Conservation (phyloP, 2,888 invertebrate genomes). For the Perithous albicinctus region DNA sequence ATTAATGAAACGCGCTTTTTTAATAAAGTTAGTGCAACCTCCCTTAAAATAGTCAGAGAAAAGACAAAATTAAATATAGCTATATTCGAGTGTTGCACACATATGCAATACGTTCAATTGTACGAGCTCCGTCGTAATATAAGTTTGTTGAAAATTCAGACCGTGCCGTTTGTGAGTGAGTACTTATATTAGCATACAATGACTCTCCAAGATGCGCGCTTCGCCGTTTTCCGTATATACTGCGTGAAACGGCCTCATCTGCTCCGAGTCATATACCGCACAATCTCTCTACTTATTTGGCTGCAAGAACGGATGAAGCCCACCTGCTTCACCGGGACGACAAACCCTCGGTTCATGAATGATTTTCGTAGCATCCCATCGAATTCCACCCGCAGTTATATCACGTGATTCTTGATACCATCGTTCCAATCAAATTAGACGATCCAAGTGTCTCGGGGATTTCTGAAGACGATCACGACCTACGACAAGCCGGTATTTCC, state of each 20-base stretch:
- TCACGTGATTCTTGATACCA: conserved; percentile 16
- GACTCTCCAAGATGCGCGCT: too few species aligned
- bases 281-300: background rate
- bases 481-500: conserved; percentile 53
- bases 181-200: too few species aligned
- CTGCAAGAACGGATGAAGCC: background rate
- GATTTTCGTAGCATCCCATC: conserved; percentile 53
- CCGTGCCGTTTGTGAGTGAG: too few species aligned
- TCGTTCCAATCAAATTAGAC: conserved; percentile 54
- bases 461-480: conserved; percentile 44
- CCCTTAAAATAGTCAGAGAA: too few species aligned
- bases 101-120: too few species aligned
- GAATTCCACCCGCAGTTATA: conserved; percentile 48
- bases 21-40: too few species aligned
- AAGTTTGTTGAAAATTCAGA: too few species aligned
- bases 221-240: too few species aligned
- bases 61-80: too few species aligned
- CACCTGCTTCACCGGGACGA: background rate
- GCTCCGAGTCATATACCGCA: background rate
- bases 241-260: background rate
- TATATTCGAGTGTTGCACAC: too few species aligned
- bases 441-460: conserved; percentile 14
- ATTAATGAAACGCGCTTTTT: too few species aligned
- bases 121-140: too few species aligned
- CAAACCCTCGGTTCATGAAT: conserved; percentile 48